Base-by-base conservation (phyloP, 2,113 vertebrate species). In the Oreochromis spilurus region DNA sequence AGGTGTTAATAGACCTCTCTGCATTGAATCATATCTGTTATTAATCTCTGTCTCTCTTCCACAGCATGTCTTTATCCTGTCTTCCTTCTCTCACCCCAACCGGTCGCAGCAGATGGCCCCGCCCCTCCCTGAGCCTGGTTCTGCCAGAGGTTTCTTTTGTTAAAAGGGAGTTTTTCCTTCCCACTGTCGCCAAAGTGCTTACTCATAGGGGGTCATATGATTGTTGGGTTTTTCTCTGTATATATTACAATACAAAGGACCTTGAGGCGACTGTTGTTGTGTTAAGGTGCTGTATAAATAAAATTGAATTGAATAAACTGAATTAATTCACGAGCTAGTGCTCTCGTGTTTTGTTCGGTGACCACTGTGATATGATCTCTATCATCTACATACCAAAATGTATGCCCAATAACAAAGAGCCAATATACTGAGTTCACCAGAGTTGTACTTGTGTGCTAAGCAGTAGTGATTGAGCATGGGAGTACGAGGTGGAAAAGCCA, bases 71-170 rank as follows among this genome's bases (percentile, higher is more conserved):
- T 4, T 62, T 36, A 19, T 19, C 29, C 29, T 0, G 2, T 62
- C 5, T 62, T 62, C 29, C 29, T 11, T 34, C 29, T 60, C 58
- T 0, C 29, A 11, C 58, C 16, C 16, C 16, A 62, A 11, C 1
- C 3, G 0, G 3, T 62, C 2, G 0, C 0, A 34, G 29, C 29
- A 60, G 29, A 10, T 60, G 29, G 29, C 57, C 7, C 55, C 14
- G 26, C 14, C 26, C 57, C 5, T 60, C 57, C 57, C 26, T 60
- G 26, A 60, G 57, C 6, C 55, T 58, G 24, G 1, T 29, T 16
- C 13, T 29, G 55, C 13, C 0, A 0, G 13, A 58, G 7, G 55
- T 29, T 29, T 3, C 24, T 58, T 58, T 13, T 29, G 55, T 0
- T 58, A 58, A 58, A 58, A 9, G 24, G 55, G 55, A 29, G 13